phyloP scores from a whole-genome alignment of 2,113 vertebrate species.

The Salvelinus sp. region DNA sequence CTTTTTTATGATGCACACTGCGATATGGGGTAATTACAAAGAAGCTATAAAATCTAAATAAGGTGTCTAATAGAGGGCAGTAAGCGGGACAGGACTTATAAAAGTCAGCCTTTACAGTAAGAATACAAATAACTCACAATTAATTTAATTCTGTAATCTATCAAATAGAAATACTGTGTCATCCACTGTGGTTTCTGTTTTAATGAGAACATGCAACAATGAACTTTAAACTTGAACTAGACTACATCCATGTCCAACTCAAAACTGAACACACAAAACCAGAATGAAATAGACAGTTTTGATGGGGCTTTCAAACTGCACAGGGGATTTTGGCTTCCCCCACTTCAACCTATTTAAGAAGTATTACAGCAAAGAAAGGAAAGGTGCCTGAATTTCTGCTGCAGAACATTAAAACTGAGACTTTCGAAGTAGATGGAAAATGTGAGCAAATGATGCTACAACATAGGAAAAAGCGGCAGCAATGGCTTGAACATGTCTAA shows the following conservation, averaged over 20 bases:
- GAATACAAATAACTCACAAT: neutral
- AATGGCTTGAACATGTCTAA: constrained; percentile 66
- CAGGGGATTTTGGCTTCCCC: too few relatives aligned
- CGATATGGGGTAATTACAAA: constrained; percentile 42
- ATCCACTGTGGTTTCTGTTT: too few relatives aligned
- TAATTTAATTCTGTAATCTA: neutral
- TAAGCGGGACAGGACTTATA: constrained; percentile 5
- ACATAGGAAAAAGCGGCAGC: constrained; percentile 57
- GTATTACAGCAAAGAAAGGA: constrained; percentile 25
- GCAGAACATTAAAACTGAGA: constrained; percentile 38
- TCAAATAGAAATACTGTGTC: neutral
- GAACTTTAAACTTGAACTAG: too few relatives aligned
- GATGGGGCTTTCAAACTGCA: too few relatives aligned
- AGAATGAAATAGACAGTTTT: too few relatives aligned
- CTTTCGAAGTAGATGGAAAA: constrained; percentile 67
- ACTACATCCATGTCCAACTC: neutral
- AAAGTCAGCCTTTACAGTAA: constrained; percentile 5
- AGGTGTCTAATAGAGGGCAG: constrained; percentile 20
- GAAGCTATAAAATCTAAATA: constrained; percentile 20
- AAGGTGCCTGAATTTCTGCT: constrained; percentile 22
- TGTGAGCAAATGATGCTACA: constrained; percentile 56
- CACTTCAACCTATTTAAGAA: neutral
- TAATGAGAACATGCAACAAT: neutral
- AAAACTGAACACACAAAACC: too few relatives aligned
- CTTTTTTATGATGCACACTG: constrained; percentile 33